Conservation (phyloP, 1,140 invertebrate species). For the Cydia strobilella region DNA sequence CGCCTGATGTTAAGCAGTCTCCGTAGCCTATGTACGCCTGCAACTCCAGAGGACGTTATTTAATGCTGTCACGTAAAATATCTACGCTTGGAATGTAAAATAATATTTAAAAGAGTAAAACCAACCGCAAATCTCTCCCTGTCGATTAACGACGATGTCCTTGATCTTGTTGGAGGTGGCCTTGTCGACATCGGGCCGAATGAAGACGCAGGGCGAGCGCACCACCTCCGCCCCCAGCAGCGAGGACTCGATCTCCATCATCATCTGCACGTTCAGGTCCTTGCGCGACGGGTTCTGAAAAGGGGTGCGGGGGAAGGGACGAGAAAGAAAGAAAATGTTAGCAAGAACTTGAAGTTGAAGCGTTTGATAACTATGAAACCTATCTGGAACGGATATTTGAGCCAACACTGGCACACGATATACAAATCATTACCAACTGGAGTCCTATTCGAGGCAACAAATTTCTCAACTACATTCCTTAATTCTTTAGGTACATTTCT, state of each 20-base stretch:
- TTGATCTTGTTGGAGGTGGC: slow-evolving; percentile 88
- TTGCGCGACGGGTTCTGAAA: slow-evolving; percentile 90
- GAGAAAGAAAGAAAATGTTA: slow-evolving; percentile 47
- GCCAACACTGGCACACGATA: neutral
- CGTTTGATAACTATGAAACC: neutral
- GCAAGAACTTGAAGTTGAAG: slow-evolving; percentile 35
- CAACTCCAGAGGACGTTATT: too few relatives aligned
- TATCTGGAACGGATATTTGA: neutral
- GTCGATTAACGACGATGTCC: slow-evolving; percentile 93
- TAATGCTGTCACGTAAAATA: too few relatives aligned
- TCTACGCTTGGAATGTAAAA: too few relatives aligned
- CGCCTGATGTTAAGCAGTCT: too few relatives aligned
- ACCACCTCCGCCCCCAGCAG: slow-evolving; percentile 91
- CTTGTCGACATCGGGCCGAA: slow-evolving; percentile 94
- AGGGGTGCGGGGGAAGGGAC: slow-evolving; percentile 48
- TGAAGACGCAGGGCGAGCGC: slow-evolving; percentile 88
- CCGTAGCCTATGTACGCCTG: too few relatives aligned
- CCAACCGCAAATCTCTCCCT: slow-evolving; percentile 84
- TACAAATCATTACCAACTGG: too few relatives aligned
- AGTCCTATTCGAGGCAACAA: too few relatives aligned
- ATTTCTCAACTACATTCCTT: too few relatives aligned
- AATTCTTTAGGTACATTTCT: too few relatives aligned
- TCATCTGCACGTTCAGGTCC: slow-evolving; percentile 96
- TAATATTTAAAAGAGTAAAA: neutral
- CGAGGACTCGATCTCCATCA: slow-evolving; percentile 94